Evolutionary conservation across 1,140 invertebrate genomes (phyloP).

Genomic region (Vanessa atalanta): DNA sequence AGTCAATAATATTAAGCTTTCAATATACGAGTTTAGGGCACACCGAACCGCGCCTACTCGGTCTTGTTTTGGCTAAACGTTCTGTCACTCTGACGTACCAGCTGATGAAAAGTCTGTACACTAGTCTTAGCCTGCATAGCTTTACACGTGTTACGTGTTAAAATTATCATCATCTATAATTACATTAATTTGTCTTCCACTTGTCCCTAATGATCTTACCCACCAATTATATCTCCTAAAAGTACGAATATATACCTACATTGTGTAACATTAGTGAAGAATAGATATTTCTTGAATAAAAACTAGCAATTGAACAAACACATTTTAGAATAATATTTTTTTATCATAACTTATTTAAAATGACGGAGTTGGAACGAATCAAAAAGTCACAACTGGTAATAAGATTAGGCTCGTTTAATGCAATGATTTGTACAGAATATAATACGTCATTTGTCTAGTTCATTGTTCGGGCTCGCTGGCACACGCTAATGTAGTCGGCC

Average conservation of each 20-base stretch:
- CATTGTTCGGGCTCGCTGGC: slow-evolving; percentile 73
- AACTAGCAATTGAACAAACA: not conserved
- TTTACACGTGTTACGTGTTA: not conserved
- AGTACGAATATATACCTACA: slow-evolving; percentile 12
- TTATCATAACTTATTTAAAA: too few species aligned
- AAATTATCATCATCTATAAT: not conserved
- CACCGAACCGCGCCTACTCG: slow-evolving; percentile 1
- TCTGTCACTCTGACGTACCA: not conserved
- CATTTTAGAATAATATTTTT: too few species aligned
- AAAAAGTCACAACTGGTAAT: not conserved
- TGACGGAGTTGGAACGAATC: not conserved
- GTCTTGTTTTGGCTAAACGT: slow-evolving; percentile 23
- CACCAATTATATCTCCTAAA: not conserved
- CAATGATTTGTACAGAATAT: slow-evolving; percentile 17
- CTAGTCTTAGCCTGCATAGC: not conserved
- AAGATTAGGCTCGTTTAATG: slow-evolving; percentile 16
- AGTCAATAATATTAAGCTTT: slow-evolving; percentile 42
- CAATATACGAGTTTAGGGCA: slow-evolving; percentile 27
- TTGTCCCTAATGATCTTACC: slow-evolving; percentile 5
- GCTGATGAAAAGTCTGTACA: not conserved
- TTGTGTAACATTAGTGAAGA: not conserved
- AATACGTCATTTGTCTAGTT: slow-evolving; percentile 65
- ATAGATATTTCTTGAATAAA: not conserved
- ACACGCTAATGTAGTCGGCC: slow-evolving; percentile 73
- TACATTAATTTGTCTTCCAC: slow-evolving; percentile 2